phyloP scores from a whole-genome alignment of 1,140 invertebrate species.

The Formica selysi region DNA sequence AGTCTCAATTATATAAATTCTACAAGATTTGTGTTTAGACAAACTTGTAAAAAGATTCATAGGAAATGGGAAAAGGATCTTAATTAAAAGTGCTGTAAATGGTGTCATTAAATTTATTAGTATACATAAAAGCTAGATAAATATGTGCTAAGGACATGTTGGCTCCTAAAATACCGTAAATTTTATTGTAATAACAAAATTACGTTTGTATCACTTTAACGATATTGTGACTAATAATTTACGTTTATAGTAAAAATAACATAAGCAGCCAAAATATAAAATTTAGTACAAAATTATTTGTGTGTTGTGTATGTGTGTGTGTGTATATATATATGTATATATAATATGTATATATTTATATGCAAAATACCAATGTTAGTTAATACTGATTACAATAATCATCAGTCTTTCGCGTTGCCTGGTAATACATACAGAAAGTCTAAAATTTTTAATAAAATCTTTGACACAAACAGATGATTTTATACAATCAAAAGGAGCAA shows the following conservation, averaged over 20 bases:
- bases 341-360: constrained; percentile 74
- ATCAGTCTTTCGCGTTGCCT: constrained; percentile 81
- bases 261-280: constrained; percentile 80
- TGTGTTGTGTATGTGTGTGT: constrained; percentile 9
- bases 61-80: neutral
- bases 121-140: constrained; percentile 84
- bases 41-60: neutral
- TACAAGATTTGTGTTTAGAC: neutral
- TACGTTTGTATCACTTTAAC: constrained; percentile 55
- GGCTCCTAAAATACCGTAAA: constrained; percentile 80
- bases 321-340: neutral
- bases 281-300: constrained; percentile 55
- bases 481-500: constrained; percentile 75
- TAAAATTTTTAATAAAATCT: constrained; percentile 69
- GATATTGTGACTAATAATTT: constrained; percentile 67
- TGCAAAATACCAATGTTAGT: constrained; percentile 81
- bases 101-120: constrained; percentile 82
- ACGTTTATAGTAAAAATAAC: constrained; percentile 69
- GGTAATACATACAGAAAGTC: constrained; percentile 61
- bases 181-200: constrained; percentile 59
- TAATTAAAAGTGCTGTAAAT: constrained; percentile 7
- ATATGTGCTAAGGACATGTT: constrained; percentile 83
- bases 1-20: constrained; percentile 1
- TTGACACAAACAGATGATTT: constrained; percentile 71
- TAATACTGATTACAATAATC: constrained; percentile 84